Conservation (phyloP, 2,888 invertebrate species). For the Chaetogeoica ovagalla region DNA sequence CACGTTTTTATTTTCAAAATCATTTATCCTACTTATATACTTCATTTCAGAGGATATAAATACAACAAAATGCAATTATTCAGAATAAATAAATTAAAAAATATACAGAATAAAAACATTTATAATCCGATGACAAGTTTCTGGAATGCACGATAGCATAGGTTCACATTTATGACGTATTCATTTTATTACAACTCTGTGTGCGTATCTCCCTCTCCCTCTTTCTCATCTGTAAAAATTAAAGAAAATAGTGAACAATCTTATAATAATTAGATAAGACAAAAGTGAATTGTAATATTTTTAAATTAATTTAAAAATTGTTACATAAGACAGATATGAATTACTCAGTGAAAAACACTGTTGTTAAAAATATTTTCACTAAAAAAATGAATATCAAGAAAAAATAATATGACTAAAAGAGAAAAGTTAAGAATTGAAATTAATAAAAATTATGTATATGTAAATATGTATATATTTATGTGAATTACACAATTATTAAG, state of each 20-base stretch:
- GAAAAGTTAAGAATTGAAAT: no score
- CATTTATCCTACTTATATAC: not conserved
- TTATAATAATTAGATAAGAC: no score
- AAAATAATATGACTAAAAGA: no score
- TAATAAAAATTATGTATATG: no score
- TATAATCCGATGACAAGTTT: conserved; percentile 17
- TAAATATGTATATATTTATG: no score
- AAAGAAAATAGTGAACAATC: not conserved
- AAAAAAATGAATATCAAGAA: no score
- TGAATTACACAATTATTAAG: no score
- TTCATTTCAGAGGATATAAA: conserved; percentile 3
- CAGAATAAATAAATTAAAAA: conserved; percentile 37
- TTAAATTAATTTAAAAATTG: no score
- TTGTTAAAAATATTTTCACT: no score
- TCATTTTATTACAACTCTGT: conserved; percentile 32
- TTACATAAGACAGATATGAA: no score
- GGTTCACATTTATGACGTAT: conserved; percentile 3
- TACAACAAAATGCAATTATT: conserved; percentile 41
- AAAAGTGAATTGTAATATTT: no score
- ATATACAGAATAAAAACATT: conserved; percentile 16
- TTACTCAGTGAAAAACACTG: no score
- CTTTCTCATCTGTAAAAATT: conserved; percentile 27
- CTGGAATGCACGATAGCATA: conserved; percentile 41
- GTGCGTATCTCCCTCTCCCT: conserved; percentile 1
- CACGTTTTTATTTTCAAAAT: conserved; percentile 13